These are phyloP conservation scores for Calliphora vicina DNA, from an alignment of 1,140 invertebrate species.

Conservation along the genomic window DNA sequence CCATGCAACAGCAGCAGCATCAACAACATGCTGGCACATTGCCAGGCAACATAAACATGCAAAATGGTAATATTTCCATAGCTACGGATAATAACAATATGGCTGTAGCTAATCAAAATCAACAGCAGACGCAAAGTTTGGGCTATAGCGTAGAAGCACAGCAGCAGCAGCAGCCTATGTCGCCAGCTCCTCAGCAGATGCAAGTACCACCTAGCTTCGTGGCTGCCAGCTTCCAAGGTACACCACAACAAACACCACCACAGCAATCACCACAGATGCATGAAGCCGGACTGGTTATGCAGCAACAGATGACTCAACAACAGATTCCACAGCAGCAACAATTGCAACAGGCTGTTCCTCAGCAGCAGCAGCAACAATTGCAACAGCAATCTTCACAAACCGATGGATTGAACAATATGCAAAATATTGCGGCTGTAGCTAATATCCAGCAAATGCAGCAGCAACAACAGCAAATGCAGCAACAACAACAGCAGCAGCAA, in stretches of 20 bases:
- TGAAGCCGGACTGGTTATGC: slow-evolving; percentile 19
- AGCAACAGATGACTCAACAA: slow-evolving; percentile 37
- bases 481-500: no score
- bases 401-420: slow-evolving; percentile 16
- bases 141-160: slow-evolving; percentile 45
- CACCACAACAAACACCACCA: slow-evolving; percentile 21
- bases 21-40: slow-evolving; percentile 65
- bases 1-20: slow-evolving; percentile 46
- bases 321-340: not conserved
- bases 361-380: slow-evolving; percentile 27
- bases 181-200: slow-evolving; percentile 40
- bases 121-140: slow-evolving; percentile 44
- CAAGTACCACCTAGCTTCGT: slow-evolving; percentile 48
- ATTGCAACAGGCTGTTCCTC: slow-evolving; percentile 60
- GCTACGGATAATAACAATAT: slow-evolving; percentile 38
- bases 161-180: slow-evolving; percentile 45
- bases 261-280: slow-evolving; percentile 24
- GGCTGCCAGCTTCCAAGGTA: slow-evolving; percentile 46
- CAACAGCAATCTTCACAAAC: slow-evolving; percentile 38
- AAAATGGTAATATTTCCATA: slow-evolving; percentile 46
- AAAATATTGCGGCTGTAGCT: not conserved
- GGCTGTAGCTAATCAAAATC: not conserved
- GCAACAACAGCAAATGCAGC: slow-evolving; percentile 30
- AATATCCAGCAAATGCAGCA: slow-evolving; percentile 3
- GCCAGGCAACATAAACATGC: slow-evolving; percentile 63